Evolutionary conservation across 92 coral and sea anemone genomes (phyloP).

Genomic region (Galaxea fascicularis): DNA sequence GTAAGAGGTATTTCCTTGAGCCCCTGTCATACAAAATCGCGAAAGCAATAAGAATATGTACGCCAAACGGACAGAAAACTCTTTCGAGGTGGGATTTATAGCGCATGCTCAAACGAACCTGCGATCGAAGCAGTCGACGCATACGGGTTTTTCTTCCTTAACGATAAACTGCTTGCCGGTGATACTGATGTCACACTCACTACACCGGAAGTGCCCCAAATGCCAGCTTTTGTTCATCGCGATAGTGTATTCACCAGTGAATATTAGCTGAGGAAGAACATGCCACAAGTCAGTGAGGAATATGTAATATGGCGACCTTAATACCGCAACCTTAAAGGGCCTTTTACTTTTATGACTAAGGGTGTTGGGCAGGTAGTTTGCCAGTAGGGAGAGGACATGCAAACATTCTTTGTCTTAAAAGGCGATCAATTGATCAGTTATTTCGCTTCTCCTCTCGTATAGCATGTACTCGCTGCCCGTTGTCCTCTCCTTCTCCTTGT

Average conservation of each 20-base stretch:
- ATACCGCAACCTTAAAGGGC: too few relatives aligned
- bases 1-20: background rate
- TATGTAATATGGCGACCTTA: too few relatives aligned
- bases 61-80: background rate
- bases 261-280: constrained; percentile 70
- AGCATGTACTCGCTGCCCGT: too few relatives aligned
- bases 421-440: too few relatives aligned
- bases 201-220: constrained; percentile 88
- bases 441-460: too few relatives aligned
- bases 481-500: too few relatives aligned
- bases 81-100: background rate
- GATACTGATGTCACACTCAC: constrained; percentile 83
- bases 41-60: background rate
- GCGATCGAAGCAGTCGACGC: constrained; percentile 74
- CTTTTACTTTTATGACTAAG: too few relatives aligned
- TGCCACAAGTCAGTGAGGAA: background rate
- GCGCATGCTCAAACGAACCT: constrained; percentile 58
- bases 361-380: too few relatives aligned
- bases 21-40: background rate
- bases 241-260: constrained; percentile 87
- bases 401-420: too few relatives aligned
- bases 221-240: constrained; percentile 95
- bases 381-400: too few relatives aligned
- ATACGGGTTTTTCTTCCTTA: constrained; percentile 79
- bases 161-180: constrained; percentile 96